Evolutionary conservation across 2,888 invertebrate species (phyloP), one percentile per base, ranked within the genome.

Genomic region (Tethea ocularis): DNA sequence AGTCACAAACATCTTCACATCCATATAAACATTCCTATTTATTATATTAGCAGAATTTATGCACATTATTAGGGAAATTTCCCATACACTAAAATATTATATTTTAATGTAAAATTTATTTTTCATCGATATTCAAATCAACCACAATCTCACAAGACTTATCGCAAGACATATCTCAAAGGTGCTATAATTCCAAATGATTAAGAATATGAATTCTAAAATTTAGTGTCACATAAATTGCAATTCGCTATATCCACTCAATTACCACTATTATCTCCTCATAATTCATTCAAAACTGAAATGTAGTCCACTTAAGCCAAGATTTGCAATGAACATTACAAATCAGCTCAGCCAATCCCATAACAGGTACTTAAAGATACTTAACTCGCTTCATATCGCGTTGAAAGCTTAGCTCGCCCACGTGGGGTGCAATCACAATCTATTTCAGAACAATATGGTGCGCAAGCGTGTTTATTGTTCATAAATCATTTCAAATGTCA

Each of bases 401-500:
- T 46, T 46, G 46, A 46, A 46, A 46, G 46, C 46, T 46, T 46
- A 46, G 20, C 20, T 46, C 46, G 46, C 46, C 46, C 46, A 46
- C 46, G 46, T 20, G 46, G 20, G 10, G n/a, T 20, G 10, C 46
- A 46, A 46, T 46, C 46, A 17, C 20, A 46, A 46, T 46, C 46
- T 46, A 46, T 20, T 20, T 46, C 20, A 10, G 46, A 46, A 46
- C 46, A 46, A 46, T 46, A 46, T 46, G 38, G 77, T 73, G 64
- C 70, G 79, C 73, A 56, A 67, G 64, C 67, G 70, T 82, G 85
- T 85, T 86, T 84, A 84, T 83, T 82, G 80, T 83, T 79, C 84
- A 86, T 90, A 89, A 88, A 89, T 89, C 88, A 89, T 84, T 65
- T 63, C 57, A 63, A 75, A 82, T 81, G 90, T 88, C 88, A 87